These are phyloP conservation scores for Peromyscus maniculatus DNA, from an alignment of 2,113 vertebrate genomes.

Conservation along the genomic window DNA sequence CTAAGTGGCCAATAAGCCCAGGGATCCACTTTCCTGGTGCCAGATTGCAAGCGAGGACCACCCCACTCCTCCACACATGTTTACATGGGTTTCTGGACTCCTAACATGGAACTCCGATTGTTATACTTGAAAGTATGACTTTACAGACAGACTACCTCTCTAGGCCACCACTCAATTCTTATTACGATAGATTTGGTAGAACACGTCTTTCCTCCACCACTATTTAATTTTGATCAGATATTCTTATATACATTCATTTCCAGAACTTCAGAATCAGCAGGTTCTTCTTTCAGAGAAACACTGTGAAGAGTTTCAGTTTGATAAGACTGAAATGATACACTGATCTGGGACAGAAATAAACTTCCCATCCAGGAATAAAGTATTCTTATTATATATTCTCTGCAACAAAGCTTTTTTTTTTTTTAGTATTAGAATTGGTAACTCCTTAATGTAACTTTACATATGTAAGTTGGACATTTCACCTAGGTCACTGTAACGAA, in stretches of 20 bases:
- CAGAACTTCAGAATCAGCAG: conserved; percentile 15
- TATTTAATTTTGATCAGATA: not conserved
- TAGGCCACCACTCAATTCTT: not conserved
- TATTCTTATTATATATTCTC: not conserved
- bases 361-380: not conserved
- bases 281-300: conserved; percentile 48
- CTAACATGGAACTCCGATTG: no score
- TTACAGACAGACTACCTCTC: not conserved
- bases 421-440: conserved; percentile 32
- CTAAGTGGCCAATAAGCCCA: not conserved
- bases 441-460: not conserved
- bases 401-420: conserved; percentile 23
- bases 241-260: not conserved
- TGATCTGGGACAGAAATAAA: not conserved
- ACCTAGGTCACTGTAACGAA: not conserved
- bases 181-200: conserved; percentile 5
- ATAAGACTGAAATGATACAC: not conserved
- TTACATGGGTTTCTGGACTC: not conserved
- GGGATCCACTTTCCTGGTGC: not conserved
- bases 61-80: not conserved
- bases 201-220: not conserved
- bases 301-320: not conserved
- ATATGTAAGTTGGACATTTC: not conserved
- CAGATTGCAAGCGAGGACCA: not conserved
- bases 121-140: not conserved